Evolutionary conservation across 2,888 invertebrate genomes (phyloP), one percentile per base, ranked within the genome.

Genomic region (Colostygia pectinataria): DNA sequence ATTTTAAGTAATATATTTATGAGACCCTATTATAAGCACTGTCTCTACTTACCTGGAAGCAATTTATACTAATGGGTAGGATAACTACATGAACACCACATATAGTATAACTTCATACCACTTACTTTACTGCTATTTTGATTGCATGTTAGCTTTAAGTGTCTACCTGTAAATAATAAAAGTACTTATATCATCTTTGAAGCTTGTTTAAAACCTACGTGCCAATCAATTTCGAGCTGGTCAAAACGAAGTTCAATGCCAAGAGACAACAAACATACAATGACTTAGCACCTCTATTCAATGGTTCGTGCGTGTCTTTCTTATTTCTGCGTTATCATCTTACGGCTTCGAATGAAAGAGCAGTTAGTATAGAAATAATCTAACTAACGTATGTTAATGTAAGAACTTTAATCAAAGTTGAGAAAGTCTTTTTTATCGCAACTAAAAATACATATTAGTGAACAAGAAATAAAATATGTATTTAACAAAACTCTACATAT

Each of bases 171-270:
- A 20, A 20, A 6, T 24, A 43, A 28, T 9, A 39, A 46, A 15
- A 45, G 39, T 31, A 45, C 32, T 46, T 36, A 50, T 31, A 25
- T 12, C 12, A 32, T 45, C 12, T 33, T 36, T 38, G 23, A 37
- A 20, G 37, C 20, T 38, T 10, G 20, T 20, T 24, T 24, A 15
- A 45, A 50, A 45, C 39, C 25, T 39, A 20, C 55, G 42, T 59
- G 66, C 67, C 61, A 64, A 63, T 69, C 66, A 66, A 62, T 50
- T 55, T 52, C 31, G 46, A 20, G 28, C 41, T 45, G 50, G 55
- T 61, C 66, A 64, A 41, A 58, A 54, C 56, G 63, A 77, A 78
- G 80, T 82, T 84, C 82, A 84, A 73, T 81, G 80, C 65, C 76
- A 69, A 62, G 59, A 63, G 63, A 63, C 66, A 61, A 63, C 66